A percentile compares a stretch with the other conserved stretches of the same genome.
These are phyloP conservation scores for Albula goreensis DNA, from an alignment of 2,113 vertebrate genomes.

Conservation along the genomic window DNA sequence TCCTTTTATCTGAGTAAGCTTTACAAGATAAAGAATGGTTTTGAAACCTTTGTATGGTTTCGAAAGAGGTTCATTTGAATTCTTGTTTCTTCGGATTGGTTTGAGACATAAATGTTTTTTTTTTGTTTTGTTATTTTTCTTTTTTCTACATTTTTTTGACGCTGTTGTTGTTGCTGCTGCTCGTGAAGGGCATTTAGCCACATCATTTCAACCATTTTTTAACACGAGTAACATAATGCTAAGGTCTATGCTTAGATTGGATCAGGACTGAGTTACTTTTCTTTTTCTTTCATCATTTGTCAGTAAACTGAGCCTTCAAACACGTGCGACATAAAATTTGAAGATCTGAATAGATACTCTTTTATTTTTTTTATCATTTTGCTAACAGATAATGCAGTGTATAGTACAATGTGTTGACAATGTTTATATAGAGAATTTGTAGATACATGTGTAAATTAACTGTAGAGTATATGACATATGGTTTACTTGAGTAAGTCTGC, in stretches of 20 bases:
- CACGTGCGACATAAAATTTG: constrained; percentile 20
- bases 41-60: background rate
- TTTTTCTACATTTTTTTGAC: background rate
- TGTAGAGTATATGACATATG: constrained; percentile 69
- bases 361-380: constrained; percentile 47
- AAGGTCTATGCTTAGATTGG: background rate
- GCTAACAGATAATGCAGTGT: constrained; percentile 70
- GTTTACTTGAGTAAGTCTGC: constrained; percentile 56
- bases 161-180: constrained; percentile 14
- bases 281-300: constrained; percentile 14
- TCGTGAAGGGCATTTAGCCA: constrained; percentile 13
- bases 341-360: constrained; percentile 21
- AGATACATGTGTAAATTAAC: constrained; percentile 71
- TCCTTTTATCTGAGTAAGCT: constrained; percentile 2
- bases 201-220: background rate
- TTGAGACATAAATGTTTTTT: background rate
- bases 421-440: constrained; percentile 72
- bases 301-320: constrained; percentile 30
- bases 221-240: background rate
- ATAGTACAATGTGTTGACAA: constrained; percentile 62
- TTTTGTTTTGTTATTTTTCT: background rate
- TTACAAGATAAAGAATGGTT: constrained; percentile 13
- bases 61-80: background rate
- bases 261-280: background rate
- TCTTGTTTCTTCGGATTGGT: background rate